phyloP scores from a whole-genome alignment of 2,113 vertebrate genomes.

The Pedionomus torquatus region DNA sequence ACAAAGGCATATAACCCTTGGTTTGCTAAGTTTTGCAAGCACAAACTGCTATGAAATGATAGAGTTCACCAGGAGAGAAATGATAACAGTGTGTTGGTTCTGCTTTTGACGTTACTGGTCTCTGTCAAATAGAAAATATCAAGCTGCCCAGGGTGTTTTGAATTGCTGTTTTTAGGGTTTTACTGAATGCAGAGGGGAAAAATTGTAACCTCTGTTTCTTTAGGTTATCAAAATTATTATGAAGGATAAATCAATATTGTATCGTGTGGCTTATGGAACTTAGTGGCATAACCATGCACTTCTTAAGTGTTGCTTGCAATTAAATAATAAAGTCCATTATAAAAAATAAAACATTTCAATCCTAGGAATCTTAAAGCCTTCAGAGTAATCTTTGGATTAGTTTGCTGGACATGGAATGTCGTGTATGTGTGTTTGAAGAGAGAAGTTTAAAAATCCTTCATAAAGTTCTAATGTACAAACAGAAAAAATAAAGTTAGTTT shows the following conservation, averaged over 20 bases:
- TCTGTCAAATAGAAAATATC: background rate
- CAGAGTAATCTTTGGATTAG: background rate
- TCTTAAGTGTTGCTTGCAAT: background rate
- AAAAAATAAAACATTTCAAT: background rate
- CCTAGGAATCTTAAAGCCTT: background rate
- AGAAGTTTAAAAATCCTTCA: background rate
- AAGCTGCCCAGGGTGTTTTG: background rate
- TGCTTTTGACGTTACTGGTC: background rate
- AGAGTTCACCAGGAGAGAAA: background rate
- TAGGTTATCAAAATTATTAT: background rate
- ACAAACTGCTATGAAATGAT: background rate
- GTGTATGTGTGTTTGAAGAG: background rate
- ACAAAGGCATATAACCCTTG: background rate
- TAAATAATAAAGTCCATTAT: background rate
- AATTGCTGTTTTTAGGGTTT: background rate
- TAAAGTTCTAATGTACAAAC: background rate
- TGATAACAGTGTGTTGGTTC: background rate
- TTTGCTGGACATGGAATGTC: background rate
- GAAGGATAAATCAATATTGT: background rate
- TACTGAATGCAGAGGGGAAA: background rate
- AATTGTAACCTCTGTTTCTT: background rate
- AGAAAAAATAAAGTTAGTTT: background rate
- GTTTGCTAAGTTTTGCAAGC: background rate
- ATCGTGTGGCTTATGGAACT: background rate
- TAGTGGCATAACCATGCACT: background rate